Evolutionary conservation across 2,113 vertebrate genomes (phyloP).

Genomic region (Bagarius yarrelli): DNA sequence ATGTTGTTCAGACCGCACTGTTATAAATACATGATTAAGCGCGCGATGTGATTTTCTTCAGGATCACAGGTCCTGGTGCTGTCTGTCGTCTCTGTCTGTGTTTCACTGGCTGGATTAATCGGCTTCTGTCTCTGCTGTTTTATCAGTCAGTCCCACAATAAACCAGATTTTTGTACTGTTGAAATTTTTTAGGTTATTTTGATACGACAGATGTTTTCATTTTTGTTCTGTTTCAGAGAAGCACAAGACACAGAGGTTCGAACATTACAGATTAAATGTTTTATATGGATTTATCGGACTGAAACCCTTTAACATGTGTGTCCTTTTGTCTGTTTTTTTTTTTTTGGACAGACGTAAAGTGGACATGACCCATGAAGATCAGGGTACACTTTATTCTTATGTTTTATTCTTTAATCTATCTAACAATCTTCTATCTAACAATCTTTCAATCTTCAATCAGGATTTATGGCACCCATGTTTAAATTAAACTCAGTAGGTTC

Average conservation of each 20-base stretch:
- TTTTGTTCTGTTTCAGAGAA: constrained; percentile 19
- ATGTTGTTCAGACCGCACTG: no score
- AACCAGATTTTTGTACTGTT: neutral
- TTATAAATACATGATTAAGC: no score
- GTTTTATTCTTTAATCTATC: no score
- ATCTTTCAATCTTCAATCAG: no score
- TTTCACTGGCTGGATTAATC: constrained; percentile 6
- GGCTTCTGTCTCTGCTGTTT: constrained; percentile 11
- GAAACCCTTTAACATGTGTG: neutral
- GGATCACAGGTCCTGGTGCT: neutral
- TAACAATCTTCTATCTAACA: no score
- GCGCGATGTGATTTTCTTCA: neutral
- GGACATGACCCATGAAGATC: neutral
- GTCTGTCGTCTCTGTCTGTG: neutral
- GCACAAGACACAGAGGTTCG: neutral
- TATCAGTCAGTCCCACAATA: neutral
- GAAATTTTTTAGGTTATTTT: neutral
- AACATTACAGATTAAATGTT: neutral
- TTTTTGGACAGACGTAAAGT: neutral
- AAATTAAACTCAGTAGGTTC: neutral
- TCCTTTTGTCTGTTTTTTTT: neutral
- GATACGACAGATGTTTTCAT: neutral
- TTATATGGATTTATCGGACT: neutral
- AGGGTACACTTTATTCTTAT: constrained; percentile 11
- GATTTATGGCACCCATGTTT: neutral